phyloP scores from a whole-genome alignment of 2,797 vertebrate species.

The Etheostoma nigrum region DNA sequence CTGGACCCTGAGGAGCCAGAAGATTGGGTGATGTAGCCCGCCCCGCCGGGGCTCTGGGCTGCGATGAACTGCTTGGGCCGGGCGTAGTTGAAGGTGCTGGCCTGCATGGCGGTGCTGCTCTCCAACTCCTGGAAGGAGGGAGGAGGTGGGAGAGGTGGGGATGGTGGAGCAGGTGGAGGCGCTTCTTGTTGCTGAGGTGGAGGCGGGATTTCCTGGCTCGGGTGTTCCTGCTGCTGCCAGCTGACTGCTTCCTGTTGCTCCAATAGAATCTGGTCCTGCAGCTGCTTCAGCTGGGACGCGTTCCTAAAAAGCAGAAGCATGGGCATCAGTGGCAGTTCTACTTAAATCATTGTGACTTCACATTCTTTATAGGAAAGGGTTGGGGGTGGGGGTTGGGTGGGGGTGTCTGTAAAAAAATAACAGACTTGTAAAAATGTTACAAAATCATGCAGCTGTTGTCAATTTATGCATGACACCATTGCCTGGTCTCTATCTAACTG shows the following conservation, averaged over 20 bases:
- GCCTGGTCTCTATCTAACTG: constrained; percentile 43
- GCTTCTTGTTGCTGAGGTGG: constrained; percentile 84
- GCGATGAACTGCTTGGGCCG: constrained; percentile 99
- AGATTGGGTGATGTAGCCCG: constrained; percentile 88
- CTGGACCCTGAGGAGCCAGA: constrained; percentile 92
- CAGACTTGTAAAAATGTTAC: constrained; percentile 46
- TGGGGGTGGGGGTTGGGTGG: not conserved
- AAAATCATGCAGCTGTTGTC: constrained; percentile 63
- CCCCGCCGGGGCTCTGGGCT: constrained; percentile 88
- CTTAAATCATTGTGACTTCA: not conserved
- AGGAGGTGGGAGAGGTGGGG: constrained; percentile 94
- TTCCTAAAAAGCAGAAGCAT: constrained; percentile 85
- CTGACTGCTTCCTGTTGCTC: constrained; percentile 90
- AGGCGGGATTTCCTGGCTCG: constrained; percentile 77
- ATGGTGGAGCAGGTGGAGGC: constrained; percentile 76
- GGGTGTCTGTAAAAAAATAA: constrained; percentile 19
- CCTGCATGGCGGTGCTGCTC: constrained; percentile 90
- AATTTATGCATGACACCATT: constrained; percentile 53
- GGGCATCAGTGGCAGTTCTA: constrained; percentile 16
- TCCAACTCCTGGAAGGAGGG: constrained; percentile 95
- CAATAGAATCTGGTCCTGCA: constrained; percentile 93
- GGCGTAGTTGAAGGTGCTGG: constrained; percentile 97
- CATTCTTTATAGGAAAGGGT: not conserved
- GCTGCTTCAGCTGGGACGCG: constrained; percentile 91
- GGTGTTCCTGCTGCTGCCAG: constrained; percentile 82